phyloP scores from a whole-genome alignment of 2,113 vertebrate genomes.

The Piaya cayana region DNA sequence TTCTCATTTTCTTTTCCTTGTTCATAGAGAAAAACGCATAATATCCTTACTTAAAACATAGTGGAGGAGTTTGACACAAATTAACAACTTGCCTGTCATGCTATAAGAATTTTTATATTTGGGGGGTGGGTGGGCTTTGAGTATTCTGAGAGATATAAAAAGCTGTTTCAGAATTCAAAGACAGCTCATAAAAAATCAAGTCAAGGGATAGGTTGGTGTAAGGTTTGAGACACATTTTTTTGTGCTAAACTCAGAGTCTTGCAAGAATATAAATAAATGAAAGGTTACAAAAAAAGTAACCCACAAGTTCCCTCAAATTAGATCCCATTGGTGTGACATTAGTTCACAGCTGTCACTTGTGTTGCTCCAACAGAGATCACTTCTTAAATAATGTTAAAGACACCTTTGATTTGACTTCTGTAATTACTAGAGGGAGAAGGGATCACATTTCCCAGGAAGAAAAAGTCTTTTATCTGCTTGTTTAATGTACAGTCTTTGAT shows the following conservation, averaged over 20 bases:
- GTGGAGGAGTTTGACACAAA: neutral
- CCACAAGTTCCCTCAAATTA: neutral
- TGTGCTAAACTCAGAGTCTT: neutral
- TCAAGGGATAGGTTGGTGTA: neutral
- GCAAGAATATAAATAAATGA: neutral
- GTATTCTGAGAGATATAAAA: conserved; percentile 9
- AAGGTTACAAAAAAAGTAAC: neutral
- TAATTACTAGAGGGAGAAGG: conserved; percentile 45
- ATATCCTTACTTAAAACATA: neutral
- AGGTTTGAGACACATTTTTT: neutral
- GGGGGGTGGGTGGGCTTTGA: neutral
- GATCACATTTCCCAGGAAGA: neutral
- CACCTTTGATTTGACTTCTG: conserved; percentile 54
- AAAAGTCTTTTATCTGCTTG: conserved; percentile 45
- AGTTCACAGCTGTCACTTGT: conserved; percentile 18
- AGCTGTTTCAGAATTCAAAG: neutral
- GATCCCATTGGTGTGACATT: neutral
- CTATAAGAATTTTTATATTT: neutral
- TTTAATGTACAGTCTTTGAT: conserved; percentile 22
- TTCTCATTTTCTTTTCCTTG: neutral
- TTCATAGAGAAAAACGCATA: neutral
- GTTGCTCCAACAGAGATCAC: conserved; percentile 12
- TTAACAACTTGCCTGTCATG: neutral
- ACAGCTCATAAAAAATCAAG: neutral
- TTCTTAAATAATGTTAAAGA: conserved; percentile 53